These are phyloP conservation scores for Trissoscelio sp. DNA, from an alignment of 2,888 invertebrate genomes.

Conservation along the genomic window DNA sequence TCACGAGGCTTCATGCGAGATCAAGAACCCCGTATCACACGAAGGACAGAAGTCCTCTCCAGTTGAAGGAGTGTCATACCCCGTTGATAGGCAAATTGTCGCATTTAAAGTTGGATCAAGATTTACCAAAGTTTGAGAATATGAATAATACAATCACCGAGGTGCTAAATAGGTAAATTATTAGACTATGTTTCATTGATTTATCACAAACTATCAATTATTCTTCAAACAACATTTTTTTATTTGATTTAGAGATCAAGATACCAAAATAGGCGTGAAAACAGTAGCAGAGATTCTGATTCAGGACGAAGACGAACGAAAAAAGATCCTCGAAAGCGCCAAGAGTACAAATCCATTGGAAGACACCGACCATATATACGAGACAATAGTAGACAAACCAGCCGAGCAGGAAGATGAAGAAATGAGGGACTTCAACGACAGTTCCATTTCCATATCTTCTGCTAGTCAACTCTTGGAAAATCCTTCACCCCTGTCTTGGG, in stretches of 20 bases:
- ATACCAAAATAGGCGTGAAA: constrained; percentile 73
- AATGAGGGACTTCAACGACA: constrained; percentile 78
- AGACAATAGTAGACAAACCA: constrained; percentile 39
- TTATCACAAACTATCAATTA: background rate
- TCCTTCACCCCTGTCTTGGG: constrained; percentile 81
- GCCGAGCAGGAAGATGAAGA: constrained; percentile 52
- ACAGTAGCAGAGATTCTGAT: constrained; percentile 80
- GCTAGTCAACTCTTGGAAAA: constrained; percentile 82
- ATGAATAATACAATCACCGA: constrained; percentile 80
- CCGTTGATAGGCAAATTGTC: constrained; percentile 79
- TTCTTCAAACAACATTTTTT: background rate
- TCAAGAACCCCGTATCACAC: constrained; percentile 79
- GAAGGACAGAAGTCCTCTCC: constrained; percentile 74
- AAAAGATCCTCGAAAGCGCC: constrained; percentile 71
- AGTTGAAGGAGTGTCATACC: constrained; percentile 73
- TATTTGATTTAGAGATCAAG: constrained; percentile 75
- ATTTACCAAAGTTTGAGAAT: constrained; percentile 78
- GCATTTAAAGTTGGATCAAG: constrained; percentile 78
- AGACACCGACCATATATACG: constrained; percentile 74
- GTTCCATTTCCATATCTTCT: constrained; percentile 78
- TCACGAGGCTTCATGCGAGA: constrained; percentile 78
- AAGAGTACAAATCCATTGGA: constrained; percentile 54
- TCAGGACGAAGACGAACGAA: constrained; percentile 77
- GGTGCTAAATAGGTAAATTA: constrained; percentile 76
- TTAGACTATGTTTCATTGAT: background rate